These are phyloP conservation scores for Zeuzera pyrina DNA, from an alignment of 2,888 invertebrate genomes.

Conservation along the genomic window DNA sequence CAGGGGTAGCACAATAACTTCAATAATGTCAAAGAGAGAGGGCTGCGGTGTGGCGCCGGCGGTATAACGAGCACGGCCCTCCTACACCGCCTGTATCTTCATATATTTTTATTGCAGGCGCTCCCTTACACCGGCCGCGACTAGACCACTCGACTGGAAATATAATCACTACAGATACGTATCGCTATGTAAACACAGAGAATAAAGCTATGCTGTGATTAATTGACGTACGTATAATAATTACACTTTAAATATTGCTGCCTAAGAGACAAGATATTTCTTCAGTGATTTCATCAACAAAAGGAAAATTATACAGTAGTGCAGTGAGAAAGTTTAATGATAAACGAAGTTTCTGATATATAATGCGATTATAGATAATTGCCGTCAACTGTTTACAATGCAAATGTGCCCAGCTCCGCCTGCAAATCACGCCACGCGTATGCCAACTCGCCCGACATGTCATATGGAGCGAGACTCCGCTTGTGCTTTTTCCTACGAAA, in stretches of 20 bases:
- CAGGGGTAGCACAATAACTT: conserved; percentile 47
- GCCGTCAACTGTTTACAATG: conserved; percentile 38
- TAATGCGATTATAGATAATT: not conserved
- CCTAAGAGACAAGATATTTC: too few species aligned
- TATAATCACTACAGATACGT: conserved; percentile 55
- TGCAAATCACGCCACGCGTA: conserved; percentile 14
- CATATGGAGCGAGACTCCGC: conserved; percentile 63
- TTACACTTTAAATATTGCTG: too few species aligned
- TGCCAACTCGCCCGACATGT: conserved; percentile 50
- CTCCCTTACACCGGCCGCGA: conserved; percentile 32
- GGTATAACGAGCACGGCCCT: conserved; percentile 32
- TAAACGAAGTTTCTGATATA: not conserved
- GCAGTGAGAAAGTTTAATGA: too few species aligned
- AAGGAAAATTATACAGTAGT: not conserved
- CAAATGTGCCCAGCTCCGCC: conserved; percentile 27
- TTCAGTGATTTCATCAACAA: conserved; percentile 1
- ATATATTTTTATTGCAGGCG: conserved; percentile 49
- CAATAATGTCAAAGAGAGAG: conserved; percentile 53
- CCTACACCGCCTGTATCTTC: conserved; percentile 22
- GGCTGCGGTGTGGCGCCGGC: conserved; percentile 24
- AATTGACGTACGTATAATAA: too few species aligned
- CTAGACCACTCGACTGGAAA: conserved; percentile 55
- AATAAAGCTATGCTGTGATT: too few species aligned
- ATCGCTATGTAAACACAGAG: conserved; percentile 54
- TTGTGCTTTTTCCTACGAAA: conserved; percentile 56